phyloP scores from a whole-genome alignment of 2,113 vertebrate species.

The Chauna torquata region DNA sequence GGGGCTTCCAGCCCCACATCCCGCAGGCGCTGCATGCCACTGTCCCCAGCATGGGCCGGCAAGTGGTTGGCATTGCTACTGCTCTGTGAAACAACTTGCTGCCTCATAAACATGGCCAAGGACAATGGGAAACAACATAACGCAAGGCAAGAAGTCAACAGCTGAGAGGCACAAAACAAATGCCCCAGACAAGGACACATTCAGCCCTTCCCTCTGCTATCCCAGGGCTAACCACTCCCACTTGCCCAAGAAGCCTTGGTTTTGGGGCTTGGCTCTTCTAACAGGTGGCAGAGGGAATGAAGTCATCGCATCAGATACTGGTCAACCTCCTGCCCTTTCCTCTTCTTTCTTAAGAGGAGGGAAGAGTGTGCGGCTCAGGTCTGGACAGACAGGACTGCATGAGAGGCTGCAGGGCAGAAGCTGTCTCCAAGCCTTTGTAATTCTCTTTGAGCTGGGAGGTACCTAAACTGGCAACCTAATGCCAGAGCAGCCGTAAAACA shows the following conservation, averaged over 20 bases:
- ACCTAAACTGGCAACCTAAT: background rate
- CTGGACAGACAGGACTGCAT: background rate
- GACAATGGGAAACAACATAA: background rate
- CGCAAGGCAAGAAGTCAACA: background rate
- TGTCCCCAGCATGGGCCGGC: background rate
- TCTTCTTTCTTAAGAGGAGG: background rate
- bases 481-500: background rate
- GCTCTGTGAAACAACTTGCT: background rate
- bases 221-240: background rate
- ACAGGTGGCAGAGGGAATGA: background rate
- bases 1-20: background rate
- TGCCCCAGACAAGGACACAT: background rate
- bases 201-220: background rate
- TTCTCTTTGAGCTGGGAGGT: background rate
- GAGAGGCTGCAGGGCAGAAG: background rate
- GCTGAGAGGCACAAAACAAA: background rate
- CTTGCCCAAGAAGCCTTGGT: background rate
- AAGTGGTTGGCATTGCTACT: background rate
- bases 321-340: background rate
- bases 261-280: background rate
- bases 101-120: background rate
- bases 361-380: background rate
- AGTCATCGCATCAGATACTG: background rate
- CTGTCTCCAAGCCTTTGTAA: background rate
- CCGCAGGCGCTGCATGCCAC: accelerated